A percentile compares a stretch with the other conserved stretches of the same genome.
These are phyloP conservation scores for Danionella dracula DNA, from an alignment of 2,797 vertebrate species.

Conservation along the genomic window DNA sequence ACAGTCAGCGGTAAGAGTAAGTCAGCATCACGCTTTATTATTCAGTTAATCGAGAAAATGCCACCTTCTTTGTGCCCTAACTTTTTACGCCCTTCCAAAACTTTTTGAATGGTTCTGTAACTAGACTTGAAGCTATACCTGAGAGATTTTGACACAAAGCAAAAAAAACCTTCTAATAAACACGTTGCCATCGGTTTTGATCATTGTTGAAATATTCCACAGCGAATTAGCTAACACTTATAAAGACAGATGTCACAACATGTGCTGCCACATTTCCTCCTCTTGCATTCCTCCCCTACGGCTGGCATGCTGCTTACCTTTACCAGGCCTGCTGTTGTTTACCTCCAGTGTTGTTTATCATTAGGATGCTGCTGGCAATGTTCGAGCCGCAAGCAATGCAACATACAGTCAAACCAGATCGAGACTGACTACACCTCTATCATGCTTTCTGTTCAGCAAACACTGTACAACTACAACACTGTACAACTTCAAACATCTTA, in stretches of 20 bases:
- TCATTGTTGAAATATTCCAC: slow-evolving; percentile 73
- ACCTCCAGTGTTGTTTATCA: slow-evolving; percentile 72
- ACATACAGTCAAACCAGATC: slow-evolving; percentile 34
- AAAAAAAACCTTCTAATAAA: slow-evolving; percentile 41
- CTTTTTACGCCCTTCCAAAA: no score
- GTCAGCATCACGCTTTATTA: neutral
- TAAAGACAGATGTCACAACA: slow-evolving; percentile 80
- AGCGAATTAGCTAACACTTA: slow-evolving; percentile 78
- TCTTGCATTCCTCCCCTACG: slow-evolving; percentile 61
- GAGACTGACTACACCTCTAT: slow-evolving; percentile 10
- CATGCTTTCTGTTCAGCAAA: no score
- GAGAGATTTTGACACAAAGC: slow-evolving; percentile 42
- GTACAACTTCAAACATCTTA: no score
- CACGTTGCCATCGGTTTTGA: slow-evolving; percentile 64
- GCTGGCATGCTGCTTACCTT: slow-evolving; percentile 63
- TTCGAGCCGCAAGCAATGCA: slow-evolving; percentile 18
- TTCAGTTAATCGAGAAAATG: neutral
- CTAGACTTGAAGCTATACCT: slow-evolving; percentile 51
- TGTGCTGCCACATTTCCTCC: slow-evolving; percentile 71
- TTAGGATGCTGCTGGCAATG: slow-evolving; percentile 51
- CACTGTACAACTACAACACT: no score
- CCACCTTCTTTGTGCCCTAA: slow-evolving; percentile 12
- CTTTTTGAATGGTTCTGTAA: no score
- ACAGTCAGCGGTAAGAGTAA: neutral
- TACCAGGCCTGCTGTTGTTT: slow-evolving; percentile 76